These are phyloP conservation scores for Cybosia mesomella DNA, from an alignment of 2,888 invertebrate genomes.

Conservation along the genomic window DNA sequence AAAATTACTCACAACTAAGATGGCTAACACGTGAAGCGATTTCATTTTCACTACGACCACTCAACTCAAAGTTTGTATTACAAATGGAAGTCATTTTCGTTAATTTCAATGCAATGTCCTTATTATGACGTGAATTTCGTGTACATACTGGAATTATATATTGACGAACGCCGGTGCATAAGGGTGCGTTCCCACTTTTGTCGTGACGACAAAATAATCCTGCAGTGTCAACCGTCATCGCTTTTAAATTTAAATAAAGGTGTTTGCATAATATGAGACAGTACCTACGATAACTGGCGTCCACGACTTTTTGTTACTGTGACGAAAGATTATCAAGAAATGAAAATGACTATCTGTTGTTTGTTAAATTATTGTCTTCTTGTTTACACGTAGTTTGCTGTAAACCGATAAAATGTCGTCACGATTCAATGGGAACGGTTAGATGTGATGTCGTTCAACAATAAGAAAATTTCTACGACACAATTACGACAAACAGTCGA, in stretches of 20 bases:
- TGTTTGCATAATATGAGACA: too few relatives aligned
- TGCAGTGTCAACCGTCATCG: not conserved
- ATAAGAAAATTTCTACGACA: too few relatives aligned
- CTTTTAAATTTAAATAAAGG: too few relatives aligned
- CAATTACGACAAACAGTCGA: too few relatives aligned
- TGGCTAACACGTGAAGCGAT: not conserved
- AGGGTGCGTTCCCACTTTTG: not conserved
- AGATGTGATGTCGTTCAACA: too few relatives aligned
- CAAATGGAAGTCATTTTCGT: constrained; percentile 4
- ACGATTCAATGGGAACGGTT: not conserved
- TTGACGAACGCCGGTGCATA: not conserved
- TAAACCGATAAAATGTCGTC: too few relatives aligned
- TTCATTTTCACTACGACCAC: constrained; percentile 11
- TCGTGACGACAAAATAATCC: not conserved
- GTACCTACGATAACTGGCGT: too few relatives aligned
- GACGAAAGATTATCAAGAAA: too few relatives aligned
- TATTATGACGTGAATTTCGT: not conserved
- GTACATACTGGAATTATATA: not conserved
- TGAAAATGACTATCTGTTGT: too few relatives aligned
- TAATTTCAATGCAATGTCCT: constrained; percentile 1
- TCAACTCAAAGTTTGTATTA: not conserved
- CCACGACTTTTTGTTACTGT: too few relatives aligned
- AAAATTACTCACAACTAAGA: constrained; percentile 4
- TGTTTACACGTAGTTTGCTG: too few relatives aligned
- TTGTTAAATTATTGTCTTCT: too few relatives aligned